A percentile compares a stretch with the other conserved stretches of the same genome.
These are phyloP conservation scores for Pteronura brasiliensis DNA, from an alignment of 2,113 vertebrate genomes.

Conservation along the genomic window DNA sequence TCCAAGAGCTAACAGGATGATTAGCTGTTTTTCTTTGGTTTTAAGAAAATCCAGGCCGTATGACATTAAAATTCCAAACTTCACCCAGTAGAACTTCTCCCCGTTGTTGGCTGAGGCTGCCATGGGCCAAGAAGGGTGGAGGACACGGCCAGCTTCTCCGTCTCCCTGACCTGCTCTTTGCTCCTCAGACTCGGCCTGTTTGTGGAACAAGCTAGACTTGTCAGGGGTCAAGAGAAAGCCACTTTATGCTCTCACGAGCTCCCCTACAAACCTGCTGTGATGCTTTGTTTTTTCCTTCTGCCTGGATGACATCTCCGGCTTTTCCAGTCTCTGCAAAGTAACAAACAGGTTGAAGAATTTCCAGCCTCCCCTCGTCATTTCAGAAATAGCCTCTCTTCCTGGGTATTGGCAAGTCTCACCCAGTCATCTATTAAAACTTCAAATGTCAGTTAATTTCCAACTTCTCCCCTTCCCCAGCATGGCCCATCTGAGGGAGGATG, in stretches of 20 bases:
- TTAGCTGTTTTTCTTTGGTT: slow-evolving; percentile 31
- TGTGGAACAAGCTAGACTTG: background rate
- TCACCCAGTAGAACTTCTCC: background rate
- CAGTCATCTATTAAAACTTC: background rate
- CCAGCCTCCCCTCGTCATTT: background rate
- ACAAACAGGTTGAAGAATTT: background rate
- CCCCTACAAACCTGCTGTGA: background rate
- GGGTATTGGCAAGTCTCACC: background rate
- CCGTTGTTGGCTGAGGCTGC: background rate
- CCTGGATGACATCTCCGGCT: background rate
- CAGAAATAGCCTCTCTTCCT: background rate
- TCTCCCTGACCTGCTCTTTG: too few relatives aligned
- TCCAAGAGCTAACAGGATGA: background rate
- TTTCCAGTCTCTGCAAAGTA: background rate
- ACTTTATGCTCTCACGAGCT: background rate
- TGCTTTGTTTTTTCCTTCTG: background rate
- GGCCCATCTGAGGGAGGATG: background rate
- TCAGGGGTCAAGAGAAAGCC: background rate
- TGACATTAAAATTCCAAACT: background rate
- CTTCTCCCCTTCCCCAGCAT: background rate
- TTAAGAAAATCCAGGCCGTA: background rate
- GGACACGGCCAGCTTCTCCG: background rate
- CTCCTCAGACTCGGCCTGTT: background rate
- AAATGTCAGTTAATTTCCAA: background rate
- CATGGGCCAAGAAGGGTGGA: accelerated